Conservation (phyloP, 2,797 vertebrate genomes). For the Melopsittacus undulatus region DNA sequence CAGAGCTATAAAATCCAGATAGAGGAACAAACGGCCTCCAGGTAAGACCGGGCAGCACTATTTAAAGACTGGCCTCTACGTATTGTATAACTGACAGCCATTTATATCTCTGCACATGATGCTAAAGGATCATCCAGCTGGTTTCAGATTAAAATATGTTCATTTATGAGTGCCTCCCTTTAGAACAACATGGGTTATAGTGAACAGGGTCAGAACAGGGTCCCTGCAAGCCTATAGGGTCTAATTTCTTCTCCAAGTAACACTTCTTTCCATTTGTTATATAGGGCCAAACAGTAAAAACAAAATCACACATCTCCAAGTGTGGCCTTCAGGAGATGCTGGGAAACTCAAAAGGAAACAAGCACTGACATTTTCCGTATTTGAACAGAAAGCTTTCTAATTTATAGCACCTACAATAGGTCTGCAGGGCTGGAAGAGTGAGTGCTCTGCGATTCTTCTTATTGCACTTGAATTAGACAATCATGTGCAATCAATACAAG, state of each 20-base stretch:
- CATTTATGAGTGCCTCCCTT: background rate
- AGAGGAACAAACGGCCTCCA: background rate
- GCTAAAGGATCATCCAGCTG: background rate
- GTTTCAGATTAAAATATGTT: background rate
- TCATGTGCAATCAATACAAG: conserved; percentile 56
- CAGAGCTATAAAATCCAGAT: background rate
- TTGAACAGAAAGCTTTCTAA: conserved; percentile 11
- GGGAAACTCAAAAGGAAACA: conserved; percentile 25
- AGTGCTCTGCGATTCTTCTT: conserved; percentile 27
- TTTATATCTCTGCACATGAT: background rate
- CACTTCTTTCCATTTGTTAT: background rate
- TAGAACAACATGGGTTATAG: background rate
- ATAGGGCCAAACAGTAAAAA: background rate
- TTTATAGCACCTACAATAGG: background rate
- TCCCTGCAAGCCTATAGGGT: background rate
- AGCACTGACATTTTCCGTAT: conserved; percentile 25
- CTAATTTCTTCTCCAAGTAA: background rate
- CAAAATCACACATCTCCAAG: background rate
- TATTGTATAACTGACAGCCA: background rate
- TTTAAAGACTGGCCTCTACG: background rate
- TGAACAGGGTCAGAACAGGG: background rate
- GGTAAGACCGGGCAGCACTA: background rate
- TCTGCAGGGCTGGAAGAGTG: background rate
- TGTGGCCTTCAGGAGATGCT: background rate
- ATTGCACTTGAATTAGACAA: conserved; percentile 59